Evolutionary conservation across 2,888 invertebrate species (phyloP).

Genomic region (Tillus elongatus): DNA sequence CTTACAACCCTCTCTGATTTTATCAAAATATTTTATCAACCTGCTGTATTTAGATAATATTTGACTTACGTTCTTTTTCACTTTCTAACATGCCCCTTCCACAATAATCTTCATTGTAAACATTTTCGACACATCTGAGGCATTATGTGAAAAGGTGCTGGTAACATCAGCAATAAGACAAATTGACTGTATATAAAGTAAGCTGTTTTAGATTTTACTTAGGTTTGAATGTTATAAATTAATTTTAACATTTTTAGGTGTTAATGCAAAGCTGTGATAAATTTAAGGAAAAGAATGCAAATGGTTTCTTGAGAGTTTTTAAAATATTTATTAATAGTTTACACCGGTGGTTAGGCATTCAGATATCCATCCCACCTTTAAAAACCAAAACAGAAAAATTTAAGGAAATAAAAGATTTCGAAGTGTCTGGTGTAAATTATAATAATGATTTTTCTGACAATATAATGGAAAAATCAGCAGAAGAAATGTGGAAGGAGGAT

Average conservation of each 20-base stretch:
- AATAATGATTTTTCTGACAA: slow-evolving; percentile 39
- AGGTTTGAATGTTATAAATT: too few species aligned
- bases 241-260: slow-evolving; percentile 47
- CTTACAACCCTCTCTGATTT: too few species aligned
- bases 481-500: slow-evolving; percentile 49
- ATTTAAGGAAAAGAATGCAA: slow-evolving; percentile 49
- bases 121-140: too few species aligned
- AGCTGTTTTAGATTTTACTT: too few species aligned
- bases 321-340: slow-evolving; percentile 57
- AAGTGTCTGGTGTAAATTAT: slow-evolving; percentile 27
- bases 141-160: too few species aligned
- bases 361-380: slow-evolving; percentile 24
- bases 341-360: slow-evolving; percentile 46
- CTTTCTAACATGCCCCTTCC: too few species aligned
- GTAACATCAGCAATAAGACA: too few species aligned
- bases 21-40: too few species aligned
- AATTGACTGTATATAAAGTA: too few species aligned
- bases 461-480: slow-evolving; percentile 39
- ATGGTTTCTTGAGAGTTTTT: slow-evolving; percentile 61
- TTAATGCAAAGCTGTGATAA: slow-evolving; percentile 53
- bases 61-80: too few species aligned
- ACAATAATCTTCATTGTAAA: too few species aligned
- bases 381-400: slow-evolving; percentile 29
- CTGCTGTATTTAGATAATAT: too few species aligned
- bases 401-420: slow-evolving; percentile 29